Conservation (phyloP, 2,797 vertebrate species). For the Champsocephalus esox region DNA sequence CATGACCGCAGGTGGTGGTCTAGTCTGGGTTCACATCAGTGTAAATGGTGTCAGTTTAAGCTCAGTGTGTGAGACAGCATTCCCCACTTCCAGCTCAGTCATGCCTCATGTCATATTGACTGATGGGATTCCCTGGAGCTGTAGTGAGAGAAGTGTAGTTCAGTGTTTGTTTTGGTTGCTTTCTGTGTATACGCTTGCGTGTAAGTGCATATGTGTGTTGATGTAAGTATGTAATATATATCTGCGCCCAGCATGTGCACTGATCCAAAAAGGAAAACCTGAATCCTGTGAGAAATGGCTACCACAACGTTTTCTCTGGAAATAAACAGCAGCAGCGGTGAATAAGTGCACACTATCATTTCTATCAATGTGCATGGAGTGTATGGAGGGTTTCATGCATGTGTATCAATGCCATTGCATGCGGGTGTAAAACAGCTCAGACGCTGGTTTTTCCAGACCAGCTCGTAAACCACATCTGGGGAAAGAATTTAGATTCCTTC, state of each 20-base stretch:
- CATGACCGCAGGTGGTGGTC: constrained; percentile 61
- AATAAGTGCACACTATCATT: constrained; percentile 56
- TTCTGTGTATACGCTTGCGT: constrained; percentile 66
- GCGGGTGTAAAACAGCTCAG: constrained; percentile 79
- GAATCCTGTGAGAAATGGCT: constrained; percentile 55
- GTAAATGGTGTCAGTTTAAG: constrained; percentile 68
- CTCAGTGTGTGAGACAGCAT: constrained; percentile 71
- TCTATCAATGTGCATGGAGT: constrained; percentile 51
- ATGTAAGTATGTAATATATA: constrained; percentile 42
- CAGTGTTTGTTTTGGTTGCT: constrained; percentile 78
- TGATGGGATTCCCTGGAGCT: constrained; percentile 81
- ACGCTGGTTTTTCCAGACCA: constrained; percentile 80
- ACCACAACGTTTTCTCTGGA: constrained; percentile 46
- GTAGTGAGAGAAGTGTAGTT: constrained; percentile 71
- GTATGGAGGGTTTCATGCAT: constrained; percentile 51
- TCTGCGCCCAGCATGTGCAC: constrained; percentile 40
- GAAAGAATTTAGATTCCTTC: constrained; percentile 85
- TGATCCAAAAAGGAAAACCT: constrained; percentile 53
- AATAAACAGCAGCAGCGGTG: constrained; percentile 40
- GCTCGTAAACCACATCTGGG: constrained; percentile 86
- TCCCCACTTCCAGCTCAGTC: constrained; percentile 79
- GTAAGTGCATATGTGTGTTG: constrained; percentile 41
- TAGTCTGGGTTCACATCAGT: constrained; percentile 66
- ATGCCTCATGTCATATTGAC: constrained; percentile 80
- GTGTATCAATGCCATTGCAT: constrained; percentile 67